These are phyloP conservation scores for Gobius niger DNA, from an alignment of 2,113 vertebrate genomes.

Conservation along the genomic window DNA sequence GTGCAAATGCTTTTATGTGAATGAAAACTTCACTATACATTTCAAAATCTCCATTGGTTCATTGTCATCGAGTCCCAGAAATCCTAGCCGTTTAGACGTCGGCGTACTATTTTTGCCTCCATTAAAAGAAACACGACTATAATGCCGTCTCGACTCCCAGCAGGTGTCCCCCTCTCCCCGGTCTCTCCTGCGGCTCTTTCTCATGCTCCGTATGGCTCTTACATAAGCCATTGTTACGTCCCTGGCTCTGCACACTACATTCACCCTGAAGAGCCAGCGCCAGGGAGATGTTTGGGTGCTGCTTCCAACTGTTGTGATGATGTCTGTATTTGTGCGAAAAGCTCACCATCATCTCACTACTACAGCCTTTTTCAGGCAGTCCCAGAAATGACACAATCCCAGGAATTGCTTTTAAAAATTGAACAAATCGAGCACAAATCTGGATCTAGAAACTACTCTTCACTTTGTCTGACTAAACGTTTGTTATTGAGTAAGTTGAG, in stretches of 20 bases:
- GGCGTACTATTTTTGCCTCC: background rate
- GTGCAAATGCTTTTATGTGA: too few species aligned
- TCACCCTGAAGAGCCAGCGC: slow-evolving; percentile 30
- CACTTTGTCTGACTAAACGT: too few species aligned
- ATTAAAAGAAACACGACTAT: background rate
- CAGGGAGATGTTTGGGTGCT: slow-evolving; percentile 36
- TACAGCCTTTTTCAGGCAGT: background rate
- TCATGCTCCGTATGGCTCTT: slow-evolving; percentile 47
- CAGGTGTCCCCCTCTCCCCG: background rate
- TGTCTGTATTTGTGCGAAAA: slow-evolving; percentile 23
- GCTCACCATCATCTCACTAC: background rate
- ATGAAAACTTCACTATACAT: too few species aligned
- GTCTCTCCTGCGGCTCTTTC: background rate
- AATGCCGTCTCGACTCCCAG: background rate
- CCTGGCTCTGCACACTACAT: slow-evolving; percentile 21
- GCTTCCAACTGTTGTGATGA: slow-evolving; percentile 36
- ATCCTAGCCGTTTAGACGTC: too few species aligned
- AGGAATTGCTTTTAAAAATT: too few species aligned
- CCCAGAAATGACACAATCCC: background rate
- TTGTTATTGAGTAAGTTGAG: too few species aligned
- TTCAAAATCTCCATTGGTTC: too few species aligned
- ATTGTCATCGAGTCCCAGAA: too few species aligned
- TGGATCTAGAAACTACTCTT: too few species aligned
- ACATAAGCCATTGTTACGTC: slow-evolving; percentile 57
- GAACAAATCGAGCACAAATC: too few species aligned